Evolutionary conservation across 2,113 vertebrate genomes (phyloP).

Genomic region (Noturus placidus): DNA sequence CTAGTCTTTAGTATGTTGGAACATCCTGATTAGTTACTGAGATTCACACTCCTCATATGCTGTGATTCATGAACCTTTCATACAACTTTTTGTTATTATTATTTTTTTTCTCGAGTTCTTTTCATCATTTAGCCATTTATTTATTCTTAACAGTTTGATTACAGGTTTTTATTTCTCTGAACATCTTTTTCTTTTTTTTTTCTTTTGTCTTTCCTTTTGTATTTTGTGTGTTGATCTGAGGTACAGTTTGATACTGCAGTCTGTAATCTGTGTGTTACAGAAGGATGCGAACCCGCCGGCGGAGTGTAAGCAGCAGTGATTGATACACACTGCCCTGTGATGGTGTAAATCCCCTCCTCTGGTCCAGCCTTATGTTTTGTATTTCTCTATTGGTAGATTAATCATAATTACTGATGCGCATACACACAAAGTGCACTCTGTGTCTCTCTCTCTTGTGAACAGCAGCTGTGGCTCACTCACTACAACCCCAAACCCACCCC

Average conservation of each 20-base stretch:
- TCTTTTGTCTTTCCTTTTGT: not conserved
- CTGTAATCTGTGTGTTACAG: slow-evolving; percentile 65
- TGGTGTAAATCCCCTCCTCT: not conserved
- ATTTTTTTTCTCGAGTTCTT: not conserved
- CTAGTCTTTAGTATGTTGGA: too few relatives aligned
- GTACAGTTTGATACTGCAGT: not conserved
- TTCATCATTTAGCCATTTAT: not conserved
- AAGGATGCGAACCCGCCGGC: slow-evolving; percentile 93
- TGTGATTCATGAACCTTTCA: not conserved
- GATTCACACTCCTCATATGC: too few relatives aligned
- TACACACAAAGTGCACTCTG: too few relatives aligned
- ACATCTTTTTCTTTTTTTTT: not conserved
- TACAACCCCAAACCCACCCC: not conserved
- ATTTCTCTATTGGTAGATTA: slow-evolving; percentile 91
- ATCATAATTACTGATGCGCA: not conserved
- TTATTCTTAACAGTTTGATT: too few relatives aligned
- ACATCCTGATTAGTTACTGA: too few relatives aligned
- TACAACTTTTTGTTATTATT: not conserved
- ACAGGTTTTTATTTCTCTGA: not conserved
- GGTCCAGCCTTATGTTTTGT: slow-evolving; percentile 95
- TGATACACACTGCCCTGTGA: slow-evolving; percentile 48
- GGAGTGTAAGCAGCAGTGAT: slow-evolving; percentile 99
- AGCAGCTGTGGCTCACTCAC: not conserved
- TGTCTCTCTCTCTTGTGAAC: not conserved
- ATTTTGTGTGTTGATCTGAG: not conserved